Evolutionary conservation across 2,888 invertebrate genomes (phyloP), one percentile per base, ranked within the genome.

Genomic region (Cantharis nigra): DNA sequence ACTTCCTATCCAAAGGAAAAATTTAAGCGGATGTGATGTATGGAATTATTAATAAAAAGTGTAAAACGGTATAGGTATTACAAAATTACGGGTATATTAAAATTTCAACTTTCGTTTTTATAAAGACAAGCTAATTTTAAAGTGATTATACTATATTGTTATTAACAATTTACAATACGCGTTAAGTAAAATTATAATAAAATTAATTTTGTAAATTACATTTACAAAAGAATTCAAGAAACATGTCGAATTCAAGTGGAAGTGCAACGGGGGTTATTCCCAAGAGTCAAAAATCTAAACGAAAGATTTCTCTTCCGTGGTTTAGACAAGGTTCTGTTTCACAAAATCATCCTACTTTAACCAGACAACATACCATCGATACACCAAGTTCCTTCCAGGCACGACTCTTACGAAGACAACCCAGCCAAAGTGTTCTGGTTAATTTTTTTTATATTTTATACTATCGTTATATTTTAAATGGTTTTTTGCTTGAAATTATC

Each of bases 221-320:
- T 67, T 23, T 23, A 16, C 23, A 23, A 9, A 67, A 18, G 65
- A 18, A 67, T n/a, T 23, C 3, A 65, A 23, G 3, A 23, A 77
- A 26, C 10, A 83, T 83, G 83, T 81, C 83, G 33, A 67, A 67
- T 23, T 67, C 64, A 20, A 83, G 81, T 78, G 80, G 84, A 69
- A 80, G 82, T 71, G 84, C 84, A 72, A 85, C 85, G 63, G 85
- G 85, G 77, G 83, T 86, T 74, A 84, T 85, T 80, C 86, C 86
- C 77, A 91, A 90, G 88, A 91, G 89, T 88, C 92, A 93, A 87
- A 95, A 94, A 87, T 92, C 93, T 83, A 92, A 94, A 80, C 92
- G 96, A 85, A 97, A 96, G 89, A 96, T 96, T 84, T 96, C 96
- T 75, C 90, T 96, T 87, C 96, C 96, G 82, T 97, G 96, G 96